phyloP scores from a whole-genome alignment of 2,113 vertebrate species.

The Poeciliopsis retropinna region DNA sequence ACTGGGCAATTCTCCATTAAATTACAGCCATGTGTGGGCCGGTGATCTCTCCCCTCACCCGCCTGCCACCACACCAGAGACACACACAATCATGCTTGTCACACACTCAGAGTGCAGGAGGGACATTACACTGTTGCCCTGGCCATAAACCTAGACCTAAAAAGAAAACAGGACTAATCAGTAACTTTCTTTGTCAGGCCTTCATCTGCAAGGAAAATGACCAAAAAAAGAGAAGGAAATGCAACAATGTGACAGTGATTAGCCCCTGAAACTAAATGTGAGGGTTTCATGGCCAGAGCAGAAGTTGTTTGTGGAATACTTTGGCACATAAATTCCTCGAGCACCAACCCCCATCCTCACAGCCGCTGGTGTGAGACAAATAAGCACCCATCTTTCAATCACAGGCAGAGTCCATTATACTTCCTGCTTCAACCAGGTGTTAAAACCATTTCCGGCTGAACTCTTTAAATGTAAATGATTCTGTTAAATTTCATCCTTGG shows the following conservation, averaged over 20 bases:
- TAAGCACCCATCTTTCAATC: constrained; percentile 70
- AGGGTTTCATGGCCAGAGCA: not conserved
- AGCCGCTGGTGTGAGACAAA: constrained; percentile 65
- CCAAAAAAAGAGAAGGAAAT: not conserved
- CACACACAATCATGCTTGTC: constrained; percentile 33
- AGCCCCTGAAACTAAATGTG: not conserved
- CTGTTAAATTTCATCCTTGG: not conserved
- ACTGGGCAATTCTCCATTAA: constrained; percentile 82
- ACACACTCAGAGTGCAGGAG: constrained; percentile 25
- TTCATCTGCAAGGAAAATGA: not conserved
- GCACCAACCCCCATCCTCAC: constrained; percentile 27
- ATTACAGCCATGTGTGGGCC: constrained; percentile 84
- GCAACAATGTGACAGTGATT: not conserved
- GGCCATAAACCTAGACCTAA: constrained; percentile 25
- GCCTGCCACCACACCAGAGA: constrained; percentile 22
- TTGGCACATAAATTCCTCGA: constrained; percentile 52
- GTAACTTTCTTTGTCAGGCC: not conserved
- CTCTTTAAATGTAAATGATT: not conserved
- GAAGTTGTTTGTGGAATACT: constrained; percentile 63
- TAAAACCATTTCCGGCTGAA: constrained; percentile 28
- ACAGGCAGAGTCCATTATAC: constrained; percentile 45
- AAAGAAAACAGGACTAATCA: not conserved
- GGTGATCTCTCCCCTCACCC: constrained; percentile 67
- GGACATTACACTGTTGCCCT: constrained; percentile 41
- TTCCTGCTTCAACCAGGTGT: constrained; percentile 70